These are phyloP conservation scores for Anthopleura xanthogrammica DNA, from an alignment of 92 coral and sea anemone species.

Conservation along the genomic window DNA sequence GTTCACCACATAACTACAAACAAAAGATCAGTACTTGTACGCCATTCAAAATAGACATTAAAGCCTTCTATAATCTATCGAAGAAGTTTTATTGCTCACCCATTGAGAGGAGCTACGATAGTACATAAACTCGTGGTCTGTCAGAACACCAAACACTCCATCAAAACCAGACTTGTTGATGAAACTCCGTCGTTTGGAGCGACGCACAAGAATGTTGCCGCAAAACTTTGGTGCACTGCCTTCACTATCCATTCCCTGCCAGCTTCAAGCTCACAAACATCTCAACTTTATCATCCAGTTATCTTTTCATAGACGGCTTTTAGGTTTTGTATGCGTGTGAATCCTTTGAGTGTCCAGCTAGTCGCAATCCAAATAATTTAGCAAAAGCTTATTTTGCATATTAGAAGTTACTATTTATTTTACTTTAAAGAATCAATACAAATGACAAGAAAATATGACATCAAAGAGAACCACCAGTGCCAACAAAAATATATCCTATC, in stretches of 20 bases:
- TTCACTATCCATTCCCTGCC: conserved; percentile 30
- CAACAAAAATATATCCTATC: background rate
- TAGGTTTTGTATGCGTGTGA: conserved; percentile 15
- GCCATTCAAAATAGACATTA: too few species aligned
- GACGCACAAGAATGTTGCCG: conserved; percentile 73
- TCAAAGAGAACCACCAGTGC: conserved; percentile 15
- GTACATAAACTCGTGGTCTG: conserved; percentile 59
- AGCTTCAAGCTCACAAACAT: background rate
- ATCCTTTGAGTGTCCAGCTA: conserved; percentile 8
- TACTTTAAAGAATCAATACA: conserved; percentile 19
- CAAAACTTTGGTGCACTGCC: conserved; percentile 61
- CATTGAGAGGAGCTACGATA: conserved; percentile 73
- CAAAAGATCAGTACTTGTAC: too few species aligned
- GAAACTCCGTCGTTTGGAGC: conserved; percentile 65
- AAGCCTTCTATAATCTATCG: background rate
- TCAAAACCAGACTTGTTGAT: conserved; percentile 62
- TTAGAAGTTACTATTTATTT: conserved; percentile 37
- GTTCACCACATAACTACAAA: background rate
- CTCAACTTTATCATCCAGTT: background rate
- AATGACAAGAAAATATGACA: conserved; percentile 17
- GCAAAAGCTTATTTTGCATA: conserved; percentile 51
- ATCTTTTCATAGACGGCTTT: background rate
- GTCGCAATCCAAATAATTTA: conserved; percentile 24
- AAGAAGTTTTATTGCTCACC: conserved; percentile 49
- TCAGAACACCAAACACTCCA: conserved; percentile 79